phyloP scores from a whole-genome alignment of 1,140 invertebrate species.

The Diorhabda sublineata region DNA sequence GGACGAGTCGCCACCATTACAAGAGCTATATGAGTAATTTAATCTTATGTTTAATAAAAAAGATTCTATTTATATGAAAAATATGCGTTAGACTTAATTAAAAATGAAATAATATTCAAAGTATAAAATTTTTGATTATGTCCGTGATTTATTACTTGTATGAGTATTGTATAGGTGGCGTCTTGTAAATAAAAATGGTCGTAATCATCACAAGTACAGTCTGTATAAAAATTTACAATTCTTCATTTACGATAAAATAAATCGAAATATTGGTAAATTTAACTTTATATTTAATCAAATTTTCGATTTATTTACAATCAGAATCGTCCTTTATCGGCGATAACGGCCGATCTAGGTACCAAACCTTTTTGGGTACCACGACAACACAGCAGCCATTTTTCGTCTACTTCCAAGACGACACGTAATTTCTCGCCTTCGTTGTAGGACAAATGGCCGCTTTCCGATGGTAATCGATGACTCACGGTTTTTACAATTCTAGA shows the following conservation, averaged over 20 bases:
- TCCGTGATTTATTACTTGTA: too few species aligned
- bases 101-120: too few species aligned
- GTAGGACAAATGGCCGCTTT: constrained; percentile 74
- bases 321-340: constrained; percentile 42
- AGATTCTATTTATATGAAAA: too few species aligned
- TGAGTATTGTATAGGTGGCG: too few species aligned
- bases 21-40: too few species aligned
- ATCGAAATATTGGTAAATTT: too few species aligned
- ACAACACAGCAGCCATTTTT: constrained; percentile 71
- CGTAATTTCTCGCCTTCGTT: constrained; percentile 70
- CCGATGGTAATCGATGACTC: constrained; percentile 67
- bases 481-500: constrained; percentile 69
- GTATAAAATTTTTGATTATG: too few species aligned
- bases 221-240: constrained; percentile 26
- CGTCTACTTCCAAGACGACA: constrained; percentile 72
- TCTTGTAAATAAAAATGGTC: too few species aligned
- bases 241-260: not conserved
- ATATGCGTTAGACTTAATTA: too few species aligned
- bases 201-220: constrained; percentile 32
- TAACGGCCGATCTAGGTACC: constrained; percentile 68
- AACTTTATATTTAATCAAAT: not conserved
- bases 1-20: too few species aligned
- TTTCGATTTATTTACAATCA: constrained; percentile 26
- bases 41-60: too few species aligned
- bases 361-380: constrained; percentile 73